A percentile compares a stretch with the other conserved stretches of the same genome.
These are phyloP conservation scores for Sinodicranocentrus sp. DNA, from an alignment of 2,888 invertebrate genomes.

Conservation along the genomic window DNA sequence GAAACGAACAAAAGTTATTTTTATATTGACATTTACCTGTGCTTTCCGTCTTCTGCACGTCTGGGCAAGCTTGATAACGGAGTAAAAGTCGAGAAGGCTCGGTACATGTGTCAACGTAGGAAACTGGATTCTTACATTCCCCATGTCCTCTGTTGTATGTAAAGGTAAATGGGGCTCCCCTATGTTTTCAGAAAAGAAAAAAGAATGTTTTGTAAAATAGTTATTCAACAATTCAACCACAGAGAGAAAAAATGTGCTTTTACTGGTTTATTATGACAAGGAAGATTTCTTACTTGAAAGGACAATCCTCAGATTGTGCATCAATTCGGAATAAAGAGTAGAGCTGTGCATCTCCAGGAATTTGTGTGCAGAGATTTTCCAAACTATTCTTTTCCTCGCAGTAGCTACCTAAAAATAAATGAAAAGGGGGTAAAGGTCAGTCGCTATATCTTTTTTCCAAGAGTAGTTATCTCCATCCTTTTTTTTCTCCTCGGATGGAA, in stretches of 20 bases:
- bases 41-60: conserved; percentile 93
- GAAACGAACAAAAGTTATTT: not conserved
- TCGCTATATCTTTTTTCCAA: not conserved
- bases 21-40: conserved; percentile 84
- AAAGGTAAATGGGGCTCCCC: conserved; percentile 88
- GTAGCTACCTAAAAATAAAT: conserved; percentile 71
- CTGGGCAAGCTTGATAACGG: conserved; percentile 96
- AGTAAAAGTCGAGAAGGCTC: conserved; percentile 93
- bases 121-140: conserved; percentile 92
- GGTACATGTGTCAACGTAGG: conserved; percentile 95
- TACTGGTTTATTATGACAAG: too few species aligned
- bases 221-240: too few species aligned
- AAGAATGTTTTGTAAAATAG: not conserved
- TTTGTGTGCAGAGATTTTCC: conserved; percentile 84
- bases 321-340: conserved; percentile 87
- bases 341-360: conserved; percentile 86
- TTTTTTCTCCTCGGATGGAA: conserved; percentile 3
- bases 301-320: conserved; percentile 87
- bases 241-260: too few species aligned
- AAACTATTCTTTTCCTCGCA: conserved; percentile 82
- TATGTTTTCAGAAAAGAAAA: conserved; percentile 22
- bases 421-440: conserved; percentile 27
- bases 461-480: not conserved
- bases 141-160: conserved; percentile 94
- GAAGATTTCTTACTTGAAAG: conserved; percentile 81